Conservation (phyloP, 2,797 vertebrate genomes). For the Sebastes cheni region DNA sequence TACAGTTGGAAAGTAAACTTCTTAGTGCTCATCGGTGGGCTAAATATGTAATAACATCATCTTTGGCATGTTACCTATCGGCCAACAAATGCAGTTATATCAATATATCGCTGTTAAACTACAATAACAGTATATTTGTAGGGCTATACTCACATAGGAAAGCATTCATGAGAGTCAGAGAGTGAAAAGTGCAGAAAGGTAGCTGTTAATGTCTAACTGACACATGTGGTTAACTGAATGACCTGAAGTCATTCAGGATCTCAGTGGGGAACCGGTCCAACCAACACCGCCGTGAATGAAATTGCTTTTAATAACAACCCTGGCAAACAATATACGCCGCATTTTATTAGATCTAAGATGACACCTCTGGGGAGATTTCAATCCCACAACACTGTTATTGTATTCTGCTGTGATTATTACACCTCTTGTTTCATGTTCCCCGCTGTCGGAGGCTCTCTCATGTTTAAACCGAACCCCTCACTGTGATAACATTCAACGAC, state of each 20-base stretch:
- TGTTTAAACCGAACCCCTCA: conserved; percentile 20
- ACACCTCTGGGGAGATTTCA: conserved; percentile 38
- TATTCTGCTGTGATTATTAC: conserved; percentile 36
- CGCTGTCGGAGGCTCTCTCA: conserved; percentile 8
- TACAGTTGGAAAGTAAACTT: not conserved
- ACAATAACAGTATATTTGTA: not conserved
- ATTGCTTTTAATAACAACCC: conserved; percentile 24
- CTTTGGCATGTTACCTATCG: not conserved
- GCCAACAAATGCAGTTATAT: not conserved
- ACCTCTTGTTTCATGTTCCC: conserved; percentile 3
- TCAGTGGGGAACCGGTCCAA: not conserved
- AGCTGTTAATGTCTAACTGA: not conserved
- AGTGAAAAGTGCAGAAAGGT: not conserved
- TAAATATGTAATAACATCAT: not conserved
- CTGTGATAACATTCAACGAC: conserved; percentile 24
- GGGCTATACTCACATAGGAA: not conserved
- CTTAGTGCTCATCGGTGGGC: not conserved
- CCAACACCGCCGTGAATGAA: not conserved
- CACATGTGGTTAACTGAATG: conserved; percentile 14
- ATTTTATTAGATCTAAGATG: conserved; percentile 33
- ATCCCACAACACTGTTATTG: conserved; percentile 3
- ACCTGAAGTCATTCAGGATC: not conserved
- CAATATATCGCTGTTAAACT: not conserved
- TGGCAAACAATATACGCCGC: conserved; percentile 9
- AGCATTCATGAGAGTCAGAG: accelerated